These are phyloP conservation scores for Dendrocincla tyrannina DNA, from an alignment of 2,797 vertebrate species.

Conservation along the genomic window DNA sequence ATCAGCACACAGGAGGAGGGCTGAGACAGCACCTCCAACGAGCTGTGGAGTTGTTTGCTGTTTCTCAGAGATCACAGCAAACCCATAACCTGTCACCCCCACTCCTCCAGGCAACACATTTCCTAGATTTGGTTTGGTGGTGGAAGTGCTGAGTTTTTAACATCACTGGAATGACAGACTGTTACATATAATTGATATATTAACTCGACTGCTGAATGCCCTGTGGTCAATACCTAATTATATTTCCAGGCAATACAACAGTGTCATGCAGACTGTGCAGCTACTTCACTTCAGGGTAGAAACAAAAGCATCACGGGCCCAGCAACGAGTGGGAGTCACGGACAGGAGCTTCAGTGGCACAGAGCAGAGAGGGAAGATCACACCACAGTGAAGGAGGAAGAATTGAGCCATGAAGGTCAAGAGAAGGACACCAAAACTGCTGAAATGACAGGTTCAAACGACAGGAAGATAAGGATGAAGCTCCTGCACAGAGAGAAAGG, in stretches of 20 bases:
- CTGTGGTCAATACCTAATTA: conserved; percentile 40
- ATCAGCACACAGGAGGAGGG: not conserved
- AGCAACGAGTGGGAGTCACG: not conserved
- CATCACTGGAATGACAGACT: not conserved
- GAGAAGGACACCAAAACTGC: not conserved
- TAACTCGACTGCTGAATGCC: not conserved
- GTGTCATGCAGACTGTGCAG: not conserved
- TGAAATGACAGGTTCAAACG: not conserved
- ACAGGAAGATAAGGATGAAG: not conserved
- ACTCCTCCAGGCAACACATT: not conserved
- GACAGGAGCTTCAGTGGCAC: not conserved
- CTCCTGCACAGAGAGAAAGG: not conserved
- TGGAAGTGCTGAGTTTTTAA: not conserved
- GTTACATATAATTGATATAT: conserved; percentile 5
- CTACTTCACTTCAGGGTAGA: not conserved
- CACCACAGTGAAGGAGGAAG: not conserved
- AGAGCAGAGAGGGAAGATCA: not conserved
- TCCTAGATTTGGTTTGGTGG: not conserved
- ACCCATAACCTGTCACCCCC: not conserved
- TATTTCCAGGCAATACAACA: not conserved
- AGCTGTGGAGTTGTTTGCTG: not conserved
- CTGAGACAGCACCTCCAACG: not conserved
- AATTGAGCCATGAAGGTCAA: not conserved
- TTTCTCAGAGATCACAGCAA: not conserved
- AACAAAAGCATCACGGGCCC: not conserved